phyloP scores from a whole-genome alignment of 2,888 invertebrate species.

The Nasonia oneida region DNA sequence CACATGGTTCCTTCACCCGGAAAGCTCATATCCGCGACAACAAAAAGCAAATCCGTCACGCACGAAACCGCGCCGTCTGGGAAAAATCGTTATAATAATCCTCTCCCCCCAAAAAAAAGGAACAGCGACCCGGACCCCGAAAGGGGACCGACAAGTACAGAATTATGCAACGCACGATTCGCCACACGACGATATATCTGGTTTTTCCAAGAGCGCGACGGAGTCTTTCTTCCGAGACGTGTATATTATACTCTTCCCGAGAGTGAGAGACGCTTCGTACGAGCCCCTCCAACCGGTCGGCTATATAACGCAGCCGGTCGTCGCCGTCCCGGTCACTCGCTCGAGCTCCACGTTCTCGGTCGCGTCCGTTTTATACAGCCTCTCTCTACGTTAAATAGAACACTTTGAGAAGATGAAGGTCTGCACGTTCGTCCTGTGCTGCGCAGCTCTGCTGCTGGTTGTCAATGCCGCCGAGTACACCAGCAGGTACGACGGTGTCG shows the following conservation, averaged over 20 bases:
- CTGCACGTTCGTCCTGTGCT: constrained; percentile 24
- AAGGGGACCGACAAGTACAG: not conserved
- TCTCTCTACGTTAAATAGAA: not conserved
- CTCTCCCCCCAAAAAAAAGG: not conserved
- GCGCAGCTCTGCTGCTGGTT: constrained; percentile 19
- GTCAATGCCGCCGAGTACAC: constrained; percentile 76
- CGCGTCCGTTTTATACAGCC: not conserved
- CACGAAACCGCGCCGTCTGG: not conserved
- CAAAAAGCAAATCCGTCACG: not conserved
- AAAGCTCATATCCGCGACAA: not conserved
- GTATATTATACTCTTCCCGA: not conserved
- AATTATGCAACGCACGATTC: constrained; percentile 38
- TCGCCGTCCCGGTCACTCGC: constrained; percentile 14
- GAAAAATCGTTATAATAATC: not conserved
- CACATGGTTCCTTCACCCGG: not conserved
- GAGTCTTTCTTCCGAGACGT: constrained; percentile 4
- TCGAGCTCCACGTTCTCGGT: not conserved
- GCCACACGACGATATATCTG: constrained; percentile 11
- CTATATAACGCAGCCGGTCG: constrained; percentile 21
- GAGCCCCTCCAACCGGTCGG: not conserved
- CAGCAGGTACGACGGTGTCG: constrained; percentile 81
- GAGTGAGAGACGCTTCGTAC: not conserved
- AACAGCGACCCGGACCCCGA: too few species aligned
- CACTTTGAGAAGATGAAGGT: constrained; percentile 25
- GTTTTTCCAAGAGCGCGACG: constrained; percentile 44